Evolutionary conservation across 2,113 vertebrate species (phyloP).

Genomic region (Corvus hawaiiensis): DNA sequence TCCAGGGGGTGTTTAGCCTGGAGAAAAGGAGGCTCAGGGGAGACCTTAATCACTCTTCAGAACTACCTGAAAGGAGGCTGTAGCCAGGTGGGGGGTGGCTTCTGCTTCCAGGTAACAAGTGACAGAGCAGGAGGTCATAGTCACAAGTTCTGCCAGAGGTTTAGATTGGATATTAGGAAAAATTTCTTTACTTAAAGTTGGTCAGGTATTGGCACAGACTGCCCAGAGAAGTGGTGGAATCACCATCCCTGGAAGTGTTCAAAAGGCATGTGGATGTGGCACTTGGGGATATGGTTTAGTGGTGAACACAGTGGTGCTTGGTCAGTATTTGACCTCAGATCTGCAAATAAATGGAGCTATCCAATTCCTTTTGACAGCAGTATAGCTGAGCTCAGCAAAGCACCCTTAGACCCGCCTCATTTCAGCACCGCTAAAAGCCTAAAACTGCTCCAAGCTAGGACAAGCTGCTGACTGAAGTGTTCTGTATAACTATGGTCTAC

Average conservation of each 20-base stretch:
- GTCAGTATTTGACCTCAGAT: background rate
- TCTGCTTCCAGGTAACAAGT: background rate
- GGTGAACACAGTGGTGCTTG: background rate
- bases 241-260: background rate
- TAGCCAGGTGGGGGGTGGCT: background rate
- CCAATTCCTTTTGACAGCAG: background rate
- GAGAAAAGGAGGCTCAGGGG: background rate
- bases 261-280: background rate
- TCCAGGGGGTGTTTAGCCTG: background rate
- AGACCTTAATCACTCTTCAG: background rate
- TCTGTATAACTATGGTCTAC: fast-evolving
- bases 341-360: background rate
- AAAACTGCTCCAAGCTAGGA: background rate
- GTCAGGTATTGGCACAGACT: background rate
- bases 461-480: background rate
- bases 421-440: background rate
- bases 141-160: background rate
- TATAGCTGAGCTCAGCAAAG: background rate
- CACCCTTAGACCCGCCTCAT: background rate
- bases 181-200: background rate
- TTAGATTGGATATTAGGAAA: background rate
- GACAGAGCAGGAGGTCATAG: background rate
- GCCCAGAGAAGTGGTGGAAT: background rate
- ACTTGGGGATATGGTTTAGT: background rate
- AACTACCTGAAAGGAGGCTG: background rate